Base-by-base conservation (phyloP, 1,140 invertebrate genomes). In the Forficula auricularia region DNA sequence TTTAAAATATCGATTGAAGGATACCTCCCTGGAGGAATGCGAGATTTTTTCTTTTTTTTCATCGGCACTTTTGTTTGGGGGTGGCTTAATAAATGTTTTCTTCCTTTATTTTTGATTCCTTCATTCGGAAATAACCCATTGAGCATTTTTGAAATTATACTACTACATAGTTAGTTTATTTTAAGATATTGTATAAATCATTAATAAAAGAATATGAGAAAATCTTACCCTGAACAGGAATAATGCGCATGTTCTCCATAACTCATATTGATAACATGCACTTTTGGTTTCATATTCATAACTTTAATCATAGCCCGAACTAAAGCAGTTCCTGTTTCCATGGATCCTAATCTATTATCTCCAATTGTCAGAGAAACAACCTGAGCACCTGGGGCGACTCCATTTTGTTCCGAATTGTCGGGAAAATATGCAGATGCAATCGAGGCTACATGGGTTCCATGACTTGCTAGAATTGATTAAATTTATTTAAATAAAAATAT, bases 191-290 rank as follows among this genome's bases (percentile, higher is more conserved):
- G n/a, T n/a, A n/a, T n/a, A n/a, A n/a, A n/a, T n/a, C n/a, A n/a
- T n/a, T n/a, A n/a, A n/a, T n/a, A n/a, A n/a, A n/a, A n/a, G n/a
- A n/a, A n/a, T n/a, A n/a, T n/a, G n/a, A n/a, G n/a, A 10, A 10
- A 27, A 27, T 27, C 66, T 66, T 65, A 88, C 83, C 92, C 88
- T n/a, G 77, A 64, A 61, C 88, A 80, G 2, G 78, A 74, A 80
- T 87, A 92, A 63, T 91, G 79, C 12, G 83, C 71, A 52, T 85
- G 82, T 65, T 98, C 95, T 15, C 94, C 94, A 57, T 96, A 98
- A 56, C 90, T 96, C 83, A 95, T 96, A 62, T 98, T 98, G 41
- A 98, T 87, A 1, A 97, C 75, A 58, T 97, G 81, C 48, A 88
- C 65, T 47, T 71, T 65, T 36, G 66, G 55, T 43, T 63, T 60